Percentiles rank a stretch among this genome's conserved stretches.
Evolutionary conservation across 2,888 invertebrate genomes (phyloP).

Genomic region (Eretmocerus hayati): DNA sequence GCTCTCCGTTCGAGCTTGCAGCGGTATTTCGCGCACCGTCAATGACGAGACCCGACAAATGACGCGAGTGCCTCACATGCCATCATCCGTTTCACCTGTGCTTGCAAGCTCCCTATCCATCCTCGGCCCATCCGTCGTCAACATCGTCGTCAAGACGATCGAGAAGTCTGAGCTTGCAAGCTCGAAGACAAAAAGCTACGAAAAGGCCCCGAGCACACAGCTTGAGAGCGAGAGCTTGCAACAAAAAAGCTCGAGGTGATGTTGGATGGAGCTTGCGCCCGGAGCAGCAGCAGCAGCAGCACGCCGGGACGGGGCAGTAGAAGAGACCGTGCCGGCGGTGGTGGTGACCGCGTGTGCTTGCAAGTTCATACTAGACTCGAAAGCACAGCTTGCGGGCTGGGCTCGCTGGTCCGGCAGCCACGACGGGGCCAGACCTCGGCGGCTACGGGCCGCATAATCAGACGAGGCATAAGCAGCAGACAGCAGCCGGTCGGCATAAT

Average conservation of each 20-base stretch:
- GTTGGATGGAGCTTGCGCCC: constrained; percentile 19
- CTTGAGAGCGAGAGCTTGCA: not conserved
- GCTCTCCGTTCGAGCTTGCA: not conserved
- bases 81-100: too few relatives aligned
- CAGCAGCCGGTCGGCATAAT: constrained; percentile 25
- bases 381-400: not conserved
- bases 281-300: constrained; percentile 4
- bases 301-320: not conserved
- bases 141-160: too few relatives aligned
- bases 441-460: constrained; percentile 44
- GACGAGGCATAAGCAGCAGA: constrained; percentile 39
- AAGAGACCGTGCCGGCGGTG: not conserved
- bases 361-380: not conserved
- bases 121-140: too few relatives aligned
- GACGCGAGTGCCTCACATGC: too few relatives aligned
- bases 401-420: constrained; percentile 24
- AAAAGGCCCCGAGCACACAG: not conserved
- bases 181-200: too few relatives aligned
- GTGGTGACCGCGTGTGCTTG: not conserved
- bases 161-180: too few relatives aligned
- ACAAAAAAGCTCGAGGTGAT: constrained; percentile 12
- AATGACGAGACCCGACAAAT: too few relatives aligned
- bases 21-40: too few relatives aligned
- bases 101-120: too few relatives aligned
- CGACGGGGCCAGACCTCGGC: constrained; percentile 46